A percentile compares a stretch with the other conserved stretches of the same genome.
These are phyloP conservation scores for Abrostola tripartita DNA, from an alignment of 2,888 invertebrate species.

Conservation along the genomic window DNA sequence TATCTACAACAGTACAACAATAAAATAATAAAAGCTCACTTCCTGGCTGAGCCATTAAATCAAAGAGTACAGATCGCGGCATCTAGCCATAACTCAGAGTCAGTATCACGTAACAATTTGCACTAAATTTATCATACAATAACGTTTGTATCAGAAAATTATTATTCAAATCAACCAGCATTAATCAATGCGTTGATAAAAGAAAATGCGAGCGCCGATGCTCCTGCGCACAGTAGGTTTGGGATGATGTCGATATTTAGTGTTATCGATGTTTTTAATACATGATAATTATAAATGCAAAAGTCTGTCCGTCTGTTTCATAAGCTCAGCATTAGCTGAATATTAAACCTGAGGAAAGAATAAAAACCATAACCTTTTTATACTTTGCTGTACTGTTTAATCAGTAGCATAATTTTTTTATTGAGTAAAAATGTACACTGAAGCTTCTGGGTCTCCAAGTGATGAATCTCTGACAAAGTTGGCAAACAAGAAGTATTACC, in stretches of 20 bases:
- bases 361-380: too few relatives aligned
- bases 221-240: conserved; percentile 73
- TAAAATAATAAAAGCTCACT: conserved; percentile 49
- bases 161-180: conserved; percentile 87
- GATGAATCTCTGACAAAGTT: too few relatives aligned
- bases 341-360: too few relatives aligned
- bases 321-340: too few relatives aligned
- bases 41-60: conserved; percentile 54
- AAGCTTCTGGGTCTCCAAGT: too few relatives aligned
- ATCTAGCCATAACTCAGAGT: conserved; percentile 57
- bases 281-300: too few relatives aligned
- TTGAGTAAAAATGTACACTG: too few relatives aligned
- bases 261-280: conserved; percentile 21
- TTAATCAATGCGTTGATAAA: conserved; percentile 88
- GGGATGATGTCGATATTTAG: conserved; percentile 42
- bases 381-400: too few relatives aligned
- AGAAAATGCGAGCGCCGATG: conserved; percentile 84
- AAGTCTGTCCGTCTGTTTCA: too few relatives aligned
- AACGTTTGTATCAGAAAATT: conserved; percentile 87
- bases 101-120: conserved; percentile 84
- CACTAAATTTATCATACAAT: conserved; percentile 89
- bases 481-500: too few relatives aligned
- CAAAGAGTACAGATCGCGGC: conserved; percentile 52
- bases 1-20: conserved; percentile 38
- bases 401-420: too few relatives aligned